Evolutionary conservation across 2,797 vertebrate species (phyloP).

Genomic region (Momotus momota): DNA sequence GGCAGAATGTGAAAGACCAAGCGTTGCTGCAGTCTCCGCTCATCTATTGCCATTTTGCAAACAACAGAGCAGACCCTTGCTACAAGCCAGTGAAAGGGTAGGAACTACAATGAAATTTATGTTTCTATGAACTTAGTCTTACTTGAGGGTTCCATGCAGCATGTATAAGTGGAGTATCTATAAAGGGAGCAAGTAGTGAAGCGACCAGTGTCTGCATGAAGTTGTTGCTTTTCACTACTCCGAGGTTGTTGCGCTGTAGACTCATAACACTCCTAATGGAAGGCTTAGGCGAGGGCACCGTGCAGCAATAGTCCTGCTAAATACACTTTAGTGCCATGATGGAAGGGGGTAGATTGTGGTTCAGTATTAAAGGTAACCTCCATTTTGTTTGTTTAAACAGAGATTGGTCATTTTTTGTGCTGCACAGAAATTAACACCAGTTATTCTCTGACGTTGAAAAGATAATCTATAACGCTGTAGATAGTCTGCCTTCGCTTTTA

Average conservation of each 20-base stretch:
- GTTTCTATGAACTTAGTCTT: constrained; percentile 83
- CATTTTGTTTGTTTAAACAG: not conserved
- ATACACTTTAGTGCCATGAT: not conserved
- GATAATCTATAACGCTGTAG: not conserved
- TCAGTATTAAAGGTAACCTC: not conserved
- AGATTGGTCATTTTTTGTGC: not conserved
- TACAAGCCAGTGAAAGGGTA: constrained; percentile 83
- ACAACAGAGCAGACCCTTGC: constrained; percentile 50
- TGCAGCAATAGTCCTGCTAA: not conserved
- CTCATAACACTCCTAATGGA: not conserved
- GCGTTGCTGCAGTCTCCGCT: constrained; percentile 78
- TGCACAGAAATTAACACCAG: not conserved
- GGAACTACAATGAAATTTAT: constrained; percentile 85
- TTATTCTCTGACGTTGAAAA: not conserved
- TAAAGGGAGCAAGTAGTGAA: not conserved
- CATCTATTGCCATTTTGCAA: constrained; percentile 84
- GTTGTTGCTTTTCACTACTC: not conserved
- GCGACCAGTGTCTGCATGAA: not conserved
- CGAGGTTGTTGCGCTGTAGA: not conserved
- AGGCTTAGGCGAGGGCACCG: not conserved
- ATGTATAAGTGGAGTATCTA: constrained; percentile 79
- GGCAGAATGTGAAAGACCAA: constrained; percentile 78
- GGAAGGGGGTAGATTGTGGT: not conserved
- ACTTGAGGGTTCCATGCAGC: constrained; percentile 85
- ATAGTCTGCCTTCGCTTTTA: not conserved